A percentile compares a stretch with the other conserved stretches of the same genome.
These are phyloP conservation scores for Bombus polaris DNA, from an alignment of 1,140 invertebrate species.

Conservation along the genomic window DNA sequence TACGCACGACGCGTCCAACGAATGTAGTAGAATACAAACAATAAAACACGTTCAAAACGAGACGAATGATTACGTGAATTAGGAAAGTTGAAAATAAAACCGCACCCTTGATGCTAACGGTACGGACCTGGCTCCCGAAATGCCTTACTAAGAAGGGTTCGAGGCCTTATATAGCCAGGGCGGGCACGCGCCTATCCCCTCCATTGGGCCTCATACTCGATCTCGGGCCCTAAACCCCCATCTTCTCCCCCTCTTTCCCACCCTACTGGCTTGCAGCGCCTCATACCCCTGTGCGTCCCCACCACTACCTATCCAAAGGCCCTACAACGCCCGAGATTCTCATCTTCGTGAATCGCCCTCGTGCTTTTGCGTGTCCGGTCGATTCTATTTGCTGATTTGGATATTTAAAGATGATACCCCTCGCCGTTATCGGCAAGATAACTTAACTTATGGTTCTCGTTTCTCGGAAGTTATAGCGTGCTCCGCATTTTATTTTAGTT, in stretches of 20 bases:
- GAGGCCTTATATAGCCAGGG: constrained; percentile 80
- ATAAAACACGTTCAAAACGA: neutral
- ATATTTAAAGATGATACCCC: constrained; percentile 45
- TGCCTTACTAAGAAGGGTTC: constrained; percentile 78
- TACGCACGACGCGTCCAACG: constrained; percentile 6
- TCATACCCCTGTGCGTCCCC: constrained; percentile 65
- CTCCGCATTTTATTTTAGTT: neutral
- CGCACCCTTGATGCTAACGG: constrained; percentile 72
- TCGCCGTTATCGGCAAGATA: constrained; percentile 41
- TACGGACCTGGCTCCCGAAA: constrained; percentile 81
- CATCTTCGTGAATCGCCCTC: constrained; percentile 67
- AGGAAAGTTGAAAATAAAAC: constrained; percentile 40
- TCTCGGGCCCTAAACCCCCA: constrained; percentile 77
- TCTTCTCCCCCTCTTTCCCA: constrained; percentile 62
- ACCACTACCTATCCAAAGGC: constrained; percentile 66
- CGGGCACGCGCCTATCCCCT: constrained; percentile 81
- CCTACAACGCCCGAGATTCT: constrained; percentile 77
- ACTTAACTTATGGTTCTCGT: neutral
- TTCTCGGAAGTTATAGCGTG: constrained; percentile 16
- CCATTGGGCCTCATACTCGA: constrained; percentile 66
- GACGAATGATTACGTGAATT: constrained; percentile 9
- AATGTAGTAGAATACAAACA: neutral
- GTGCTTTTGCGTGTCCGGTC: constrained; percentile 9
- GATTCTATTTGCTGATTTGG: constrained; percentile 47
- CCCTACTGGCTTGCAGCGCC: constrained; percentile 61